Conservation (phyloP, 2,888 invertebrate species). For the Lithosia quadra region DNA sequence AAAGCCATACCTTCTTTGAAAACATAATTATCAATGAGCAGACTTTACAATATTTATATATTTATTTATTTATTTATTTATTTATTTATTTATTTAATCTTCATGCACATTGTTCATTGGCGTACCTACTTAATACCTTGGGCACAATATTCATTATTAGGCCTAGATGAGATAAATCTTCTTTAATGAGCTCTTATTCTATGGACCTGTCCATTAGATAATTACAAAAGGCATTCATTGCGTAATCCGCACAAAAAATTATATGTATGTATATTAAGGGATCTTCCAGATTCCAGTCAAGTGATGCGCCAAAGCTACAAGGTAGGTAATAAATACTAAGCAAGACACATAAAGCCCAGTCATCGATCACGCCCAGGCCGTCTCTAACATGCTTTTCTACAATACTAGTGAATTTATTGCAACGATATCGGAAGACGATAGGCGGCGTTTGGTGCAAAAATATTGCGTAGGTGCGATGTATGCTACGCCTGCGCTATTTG, state of each 20-base stretch:
- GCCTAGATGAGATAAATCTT: background rate
- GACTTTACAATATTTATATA: too few relatives aligned
- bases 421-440: conserved; percentile 62
- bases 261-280: background rate
- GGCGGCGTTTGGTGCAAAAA: conserved; percentile 69
- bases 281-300: conserved; percentile 1
- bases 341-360: conserved; percentile 64
- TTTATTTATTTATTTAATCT: too few relatives aligned
- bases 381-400: conserved; percentile 61
- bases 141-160: too few relatives aligned
- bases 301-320: conserved; percentile 36
- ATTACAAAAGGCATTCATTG: background rate
- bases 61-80: too few relatives aligned
- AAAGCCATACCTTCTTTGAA: too few relatives aligned
- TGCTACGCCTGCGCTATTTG: conserved; percentile 62
- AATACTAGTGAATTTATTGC: conserved; percentile 72
- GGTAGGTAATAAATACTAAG: conserved; percentile 37
- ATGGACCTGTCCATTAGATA: background rate
- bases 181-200: background rate
- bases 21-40: too few relatives aligned
- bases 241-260: background rate
- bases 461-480: conserved; percentile 72
- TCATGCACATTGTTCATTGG: too few relatives aligned
- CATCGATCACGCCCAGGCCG: conserved; percentile 59
- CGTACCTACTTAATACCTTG: too few relatives aligned